Evolutionary conservation across 2,888 invertebrate species (phyloP).

Genomic region (Eulithis testata): DNA sequence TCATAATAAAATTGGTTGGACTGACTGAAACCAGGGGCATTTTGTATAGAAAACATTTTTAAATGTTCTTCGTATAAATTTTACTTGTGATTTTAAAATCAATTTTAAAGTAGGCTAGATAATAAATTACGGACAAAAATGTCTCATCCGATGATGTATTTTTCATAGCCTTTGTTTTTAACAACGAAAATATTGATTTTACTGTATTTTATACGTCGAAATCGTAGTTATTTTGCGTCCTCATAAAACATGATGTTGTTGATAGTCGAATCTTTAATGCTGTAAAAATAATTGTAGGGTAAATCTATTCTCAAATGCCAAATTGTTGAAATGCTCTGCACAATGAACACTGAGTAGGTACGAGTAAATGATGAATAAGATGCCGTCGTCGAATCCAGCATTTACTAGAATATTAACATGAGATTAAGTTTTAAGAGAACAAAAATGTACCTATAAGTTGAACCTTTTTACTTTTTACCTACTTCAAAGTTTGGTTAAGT

Average conservation of each 20-base stretch:
- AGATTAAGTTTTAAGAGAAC: too few species aligned
- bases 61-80: conserved; percentile 11
- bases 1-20: neutral
- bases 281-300: conserved; percentile 19
- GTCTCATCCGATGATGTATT: conserved; percentile 1
- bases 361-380: too few species aligned
- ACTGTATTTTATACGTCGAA: neutral
- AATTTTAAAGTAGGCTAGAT: conserved; percentile 18
- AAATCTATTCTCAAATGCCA: conserved; percentile 30
- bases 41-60: conserved; percentile 5
- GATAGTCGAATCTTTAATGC: conserved; percentile 5
- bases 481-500: too few species aligned
- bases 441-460: too few species aligned
- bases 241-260: neutral
- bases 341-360: neutral
- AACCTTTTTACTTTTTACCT: too few species aligned
- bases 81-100: conserved; percentile 14
- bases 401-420: conserved; percentile 11
- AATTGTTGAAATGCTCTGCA: conserved; percentile 25
- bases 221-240: neutral
- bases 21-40: conserved; percentile 8
- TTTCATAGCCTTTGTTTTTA: conserved; percentile 4
- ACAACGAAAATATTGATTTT: conserved; percentile 12
- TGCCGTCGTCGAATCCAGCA: conserved; percentile 5
- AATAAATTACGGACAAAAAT: conserved; percentile 11